Evolutionary conservation across 2,113 vertebrate species (phyloP).

Genomic region (Oplegnathus fasciatus): DNA sequence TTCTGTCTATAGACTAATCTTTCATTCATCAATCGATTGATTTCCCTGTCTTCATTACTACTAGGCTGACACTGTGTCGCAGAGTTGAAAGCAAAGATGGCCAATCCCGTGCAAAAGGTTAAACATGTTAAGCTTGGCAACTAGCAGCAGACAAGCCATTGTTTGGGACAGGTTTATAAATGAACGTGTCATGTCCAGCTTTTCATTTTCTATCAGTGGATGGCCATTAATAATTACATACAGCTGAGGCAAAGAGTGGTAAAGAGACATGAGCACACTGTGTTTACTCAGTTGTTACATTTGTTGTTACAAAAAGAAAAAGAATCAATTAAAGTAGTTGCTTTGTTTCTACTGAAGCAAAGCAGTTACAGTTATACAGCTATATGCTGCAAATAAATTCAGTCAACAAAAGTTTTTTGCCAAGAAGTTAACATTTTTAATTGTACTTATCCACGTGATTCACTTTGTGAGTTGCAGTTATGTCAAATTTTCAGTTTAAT

Average conservation of each 20-base stretch:
- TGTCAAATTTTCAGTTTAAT: neutral
- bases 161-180: conserved; percentile 64
- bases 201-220: conserved; percentile 29
- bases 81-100: conserved; percentile 68
- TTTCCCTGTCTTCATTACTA: conserved; percentile 81
- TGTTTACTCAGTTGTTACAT: neutral
- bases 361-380: neutral
- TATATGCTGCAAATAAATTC: neutral
- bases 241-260: neutral
- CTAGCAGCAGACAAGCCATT: conserved; percentile 29
- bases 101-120: conserved; percentile 76
- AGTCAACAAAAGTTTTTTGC: neutral
- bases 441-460: neutral
- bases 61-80: conserved; percentile 60
- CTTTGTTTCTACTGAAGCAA: neutral
- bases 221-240: conserved; percentile 19
- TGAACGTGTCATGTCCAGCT: conserved; percentile 57
- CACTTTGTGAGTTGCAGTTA: neutral
- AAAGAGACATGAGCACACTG: neutral
- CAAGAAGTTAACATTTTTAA: neutral
- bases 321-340: neutral
- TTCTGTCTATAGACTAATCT: conserved; percentile 82
- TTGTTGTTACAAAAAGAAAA: neutral
- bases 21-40: conserved; percentile 84
- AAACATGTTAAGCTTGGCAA: conserved; percentile 74